Conservation (phyloP, 37 sponge, comb jelly and placozoan species). For the Mnemiopsis leidyi region DNA sequence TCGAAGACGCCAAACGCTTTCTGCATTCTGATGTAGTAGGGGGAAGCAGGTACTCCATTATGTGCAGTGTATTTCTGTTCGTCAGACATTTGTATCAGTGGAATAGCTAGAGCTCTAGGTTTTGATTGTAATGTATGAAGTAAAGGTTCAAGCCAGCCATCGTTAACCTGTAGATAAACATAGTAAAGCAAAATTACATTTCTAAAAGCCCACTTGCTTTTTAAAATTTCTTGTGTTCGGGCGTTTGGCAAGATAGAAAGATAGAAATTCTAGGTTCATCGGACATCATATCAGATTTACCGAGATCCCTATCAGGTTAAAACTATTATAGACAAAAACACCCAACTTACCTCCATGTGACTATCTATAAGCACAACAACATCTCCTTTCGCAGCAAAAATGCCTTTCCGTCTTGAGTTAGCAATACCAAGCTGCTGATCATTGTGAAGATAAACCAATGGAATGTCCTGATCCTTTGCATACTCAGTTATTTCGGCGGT, state of each 20-base stretch:
- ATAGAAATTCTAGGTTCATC: too few species aligned
- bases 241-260: too few species aligned
- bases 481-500: not conserved
- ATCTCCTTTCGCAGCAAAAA: not conserved
- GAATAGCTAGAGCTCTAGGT: not conserved
- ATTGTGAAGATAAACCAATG: not conserved
- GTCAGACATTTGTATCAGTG: not conserved
- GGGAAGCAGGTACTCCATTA: not conserved
- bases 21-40: not conserved
- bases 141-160: not conserved
- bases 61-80: not conserved
- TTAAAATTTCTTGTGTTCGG: too few species aligned
- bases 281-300: too few species aligned
- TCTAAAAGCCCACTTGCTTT: too few species aligned
- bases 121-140: not conserved
- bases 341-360: conserved; percentile 2
- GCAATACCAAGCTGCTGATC: conserved; percentile 1
- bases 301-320: too few species aligned
- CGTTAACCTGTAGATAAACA: not conserved
- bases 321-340: too few species aligned
- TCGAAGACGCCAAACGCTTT: not conserved
- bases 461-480: not conserved
- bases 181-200: too few species aligned
- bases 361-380: not conserved
- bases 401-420: not conserved